phyloP scores from a whole-genome alignment of 2,888 invertebrate genomes.

The Acrobasis suavella region DNA sequence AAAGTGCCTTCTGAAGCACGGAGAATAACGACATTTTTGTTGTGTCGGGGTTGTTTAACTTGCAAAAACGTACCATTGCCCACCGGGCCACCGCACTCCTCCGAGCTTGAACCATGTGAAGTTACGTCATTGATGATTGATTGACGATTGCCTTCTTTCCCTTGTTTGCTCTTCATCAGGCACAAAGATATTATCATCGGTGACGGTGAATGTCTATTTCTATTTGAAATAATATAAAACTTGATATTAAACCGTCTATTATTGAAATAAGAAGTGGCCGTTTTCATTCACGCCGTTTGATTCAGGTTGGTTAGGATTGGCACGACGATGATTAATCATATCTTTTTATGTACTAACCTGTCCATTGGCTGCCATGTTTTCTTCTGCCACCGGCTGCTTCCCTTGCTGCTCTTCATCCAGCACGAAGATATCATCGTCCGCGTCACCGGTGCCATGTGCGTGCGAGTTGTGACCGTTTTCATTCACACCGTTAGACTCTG shows the following conservation, averaged over 20 bases:
- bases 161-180: background rate
- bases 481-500: slow-evolving; percentile 33
- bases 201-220: too few species aligned
- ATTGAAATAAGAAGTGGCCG: too few species aligned
- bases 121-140: too few species aligned
- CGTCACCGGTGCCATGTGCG: slow-evolving; percentile 69
- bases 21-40: too few species aligned
- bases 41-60: too few species aligned
- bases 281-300: background rate
- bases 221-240: too few species aligned
- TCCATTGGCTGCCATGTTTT: slow-evolving; percentile 44
- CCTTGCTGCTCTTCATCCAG: slow-evolving; percentile 88
- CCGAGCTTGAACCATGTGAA: too few species aligned
- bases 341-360: slow-evolving; percentile 40
- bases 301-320: background rate
- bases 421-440: slow-evolving; percentile 91
- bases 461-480: slow-evolving; percentile 28
- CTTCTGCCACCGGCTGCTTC: slow-evolving; percentile 49
- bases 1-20: too few species aligned
- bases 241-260: too few species aligned
- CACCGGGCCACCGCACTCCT: too few species aligned
- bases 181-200: background rate
- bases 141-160: background rate
- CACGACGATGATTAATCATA: background rate
- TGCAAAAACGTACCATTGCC: too few species aligned